A percentile compares a stretch with the other conserved stretches of the same genome.
phyloP scores from a whole-genome alignment of 1,140 invertebrate genomes.

The Pseudomyrmex gracilis region DNA sequence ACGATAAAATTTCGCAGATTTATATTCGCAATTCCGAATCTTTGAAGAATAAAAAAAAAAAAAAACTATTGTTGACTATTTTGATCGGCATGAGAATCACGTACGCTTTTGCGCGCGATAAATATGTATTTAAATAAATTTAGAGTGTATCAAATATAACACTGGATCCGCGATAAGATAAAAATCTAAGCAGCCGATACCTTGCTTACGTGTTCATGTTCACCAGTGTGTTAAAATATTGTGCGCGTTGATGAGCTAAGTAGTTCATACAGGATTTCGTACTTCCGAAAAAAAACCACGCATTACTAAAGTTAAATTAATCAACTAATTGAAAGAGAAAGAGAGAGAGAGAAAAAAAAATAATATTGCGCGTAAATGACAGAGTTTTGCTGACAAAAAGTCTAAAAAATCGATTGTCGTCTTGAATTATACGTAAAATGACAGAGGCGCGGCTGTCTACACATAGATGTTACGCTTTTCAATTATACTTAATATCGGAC shows the following conservation, averaged over 20 bases:
- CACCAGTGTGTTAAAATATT: conserved; percentile 26
- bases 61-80: conserved; percentile 2
- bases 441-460: no score
- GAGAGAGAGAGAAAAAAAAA: no score
- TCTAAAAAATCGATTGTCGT: neutral
- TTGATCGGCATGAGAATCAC: neutral
- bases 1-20: neutral
- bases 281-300: neutral
- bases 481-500: conserved; percentile 1
- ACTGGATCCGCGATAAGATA: conserved; percentile 39
- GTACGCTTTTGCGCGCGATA: neutral
- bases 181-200: conserved; percentile 19
- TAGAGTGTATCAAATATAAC: neutral
- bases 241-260: conserved; percentile 1
- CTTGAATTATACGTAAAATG: no score
- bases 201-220: conserved; percentile 30
- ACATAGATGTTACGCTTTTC: neutral
- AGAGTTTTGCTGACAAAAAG: conserved; percentile 3
- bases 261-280: neutral
- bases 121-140: conserved; percentile 17
- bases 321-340: neutral
- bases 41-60: neutral
- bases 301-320: neutral
- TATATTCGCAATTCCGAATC: neutral
- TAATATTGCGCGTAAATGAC: neutral